These are phyloP conservation scores for Oreochromis aureus DNA, from an alignment of 2,113 vertebrate genomes.

Conservation along the genomic window DNA sequence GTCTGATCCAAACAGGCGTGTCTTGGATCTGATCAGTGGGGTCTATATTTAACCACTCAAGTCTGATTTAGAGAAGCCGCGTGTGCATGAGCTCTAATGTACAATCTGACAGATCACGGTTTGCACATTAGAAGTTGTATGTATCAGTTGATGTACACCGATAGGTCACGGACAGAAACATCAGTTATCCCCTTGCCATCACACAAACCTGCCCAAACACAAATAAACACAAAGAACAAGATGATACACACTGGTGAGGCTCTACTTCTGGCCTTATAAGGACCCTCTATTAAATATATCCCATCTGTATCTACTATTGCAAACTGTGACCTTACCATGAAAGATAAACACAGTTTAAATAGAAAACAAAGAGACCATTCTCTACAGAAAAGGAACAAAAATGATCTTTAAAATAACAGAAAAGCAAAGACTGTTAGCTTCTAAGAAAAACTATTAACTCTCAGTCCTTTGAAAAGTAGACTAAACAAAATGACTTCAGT, in stretches of 20 bases:
- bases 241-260: background rate
- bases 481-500: background rate
- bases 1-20: slow-evolving; percentile 48
- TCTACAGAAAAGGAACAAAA: background rate
- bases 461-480: background rate
- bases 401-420: background rate
- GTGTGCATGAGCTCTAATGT: slow-evolving; percentile 36
- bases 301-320: background rate
- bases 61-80: slow-evolving; percentile 61
- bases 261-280: slow-evolving; percentile 7
- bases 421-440: background rate
- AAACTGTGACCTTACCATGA: background rate
- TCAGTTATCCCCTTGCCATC: background rate
- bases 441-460: background rate
- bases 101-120: slow-evolving; percentile 39
- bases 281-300: background rate
- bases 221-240: background rate
- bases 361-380: background rate
- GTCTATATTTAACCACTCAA: slow-evolving; percentile 65
- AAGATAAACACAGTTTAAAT: background rate
- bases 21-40: slow-evolving; percentile 53
- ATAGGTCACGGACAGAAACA: background rate
- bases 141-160: background rate
- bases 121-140: background rate
- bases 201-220: slow-evolving; percentile 5